phyloP scores from a whole-genome alignment of 1,140 invertebrate species.

The Stegodyphus mimosarum region DNA sequence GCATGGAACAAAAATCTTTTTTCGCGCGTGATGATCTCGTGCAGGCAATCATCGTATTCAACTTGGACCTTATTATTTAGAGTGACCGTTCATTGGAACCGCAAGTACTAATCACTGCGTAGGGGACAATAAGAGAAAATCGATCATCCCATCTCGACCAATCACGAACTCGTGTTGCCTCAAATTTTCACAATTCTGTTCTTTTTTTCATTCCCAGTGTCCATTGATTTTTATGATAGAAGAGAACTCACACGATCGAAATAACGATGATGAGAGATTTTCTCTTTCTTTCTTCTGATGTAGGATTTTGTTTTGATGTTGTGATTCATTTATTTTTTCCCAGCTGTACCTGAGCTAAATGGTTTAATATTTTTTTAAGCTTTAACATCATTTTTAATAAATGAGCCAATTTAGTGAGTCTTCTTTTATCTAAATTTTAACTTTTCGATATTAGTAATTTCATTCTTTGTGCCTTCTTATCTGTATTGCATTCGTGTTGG shows the following conservation, averaged over 20 bases:
- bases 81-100: slow-evolving; percentile 28
- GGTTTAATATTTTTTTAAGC: too few species aligned
- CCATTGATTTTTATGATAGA: slow-evolving; percentile 28
- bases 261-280: not conserved
- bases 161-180: slow-evolving; percentile 14
- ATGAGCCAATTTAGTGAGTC: too few species aligned
- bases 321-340: too few species aligned
- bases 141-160: slow-evolving; percentile 17
- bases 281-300: too few species aligned
- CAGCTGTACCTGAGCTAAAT: too few species aligned
- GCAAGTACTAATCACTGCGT: slow-evolving; percentile 33
- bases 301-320: too few species aligned
- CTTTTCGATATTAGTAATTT: too few species aligned
- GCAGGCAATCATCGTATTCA: slow-evolving; percentile 9
- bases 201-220: not conserved
- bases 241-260: slow-evolving; percentile 19
- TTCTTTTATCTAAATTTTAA: too few species aligned
- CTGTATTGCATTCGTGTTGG: too few species aligned
- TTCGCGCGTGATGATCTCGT: not conserved
- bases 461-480: too few species aligned
- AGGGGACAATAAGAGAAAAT: slow-evolving; percentile 26
- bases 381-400: too few species aligned
- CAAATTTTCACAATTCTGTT: slow-evolving; percentile 20
- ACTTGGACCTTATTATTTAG: slow-evolving; percentile 27
- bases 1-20: not conserved